These are phyloP conservation scores for Scortum barcoo DNA, from an alignment of 2,113 vertebrate species.

Conservation along the genomic window DNA sequence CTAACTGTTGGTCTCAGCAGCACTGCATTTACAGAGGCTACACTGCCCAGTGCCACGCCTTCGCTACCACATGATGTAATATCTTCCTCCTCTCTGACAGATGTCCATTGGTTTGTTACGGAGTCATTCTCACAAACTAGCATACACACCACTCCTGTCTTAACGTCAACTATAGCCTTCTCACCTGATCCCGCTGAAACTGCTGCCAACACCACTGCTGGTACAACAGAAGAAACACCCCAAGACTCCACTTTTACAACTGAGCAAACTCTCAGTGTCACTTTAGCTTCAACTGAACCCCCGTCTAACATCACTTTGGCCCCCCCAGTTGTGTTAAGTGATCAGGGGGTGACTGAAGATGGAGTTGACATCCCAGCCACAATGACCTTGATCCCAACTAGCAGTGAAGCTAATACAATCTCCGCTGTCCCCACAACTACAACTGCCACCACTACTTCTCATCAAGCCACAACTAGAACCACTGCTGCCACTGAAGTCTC, in stretches of 20 bases:
- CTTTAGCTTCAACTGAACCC: constrained; percentile 41
- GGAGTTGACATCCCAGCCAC: constrained; percentile 64
- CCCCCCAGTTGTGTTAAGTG: constrained; percentile 66
- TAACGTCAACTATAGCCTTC: constrained; percentile 42
- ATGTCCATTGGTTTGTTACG: constrained; percentile 78
- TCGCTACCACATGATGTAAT: constrained; percentile 57
- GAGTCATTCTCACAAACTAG: constrained; percentile 48
- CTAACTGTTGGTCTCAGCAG: constrained; percentile 33
- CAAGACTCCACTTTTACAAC: constrained; percentile 35
- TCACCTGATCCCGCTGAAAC: constrained; percentile 41
- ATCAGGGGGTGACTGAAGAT: constrained; percentile 69
- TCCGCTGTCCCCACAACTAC: constrained; percentile 54
- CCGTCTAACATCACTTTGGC: constrained; percentile 42
- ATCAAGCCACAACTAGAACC: constrained; percentile 45
- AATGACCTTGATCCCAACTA: constrained; percentile 61
- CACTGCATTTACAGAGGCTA: constrained; percentile 56
- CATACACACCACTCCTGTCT: constrained; percentile 43
- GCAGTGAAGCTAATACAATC: constrained; percentile 46
- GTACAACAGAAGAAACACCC: constrained; percentile 41
- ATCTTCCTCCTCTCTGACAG: constrained; percentile 63
- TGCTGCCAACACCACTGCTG: constrained; percentile 24
- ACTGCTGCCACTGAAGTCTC: constrained; percentile 50
- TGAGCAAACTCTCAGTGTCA: constrained; percentile 37
- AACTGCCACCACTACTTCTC: constrained; percentile 56
- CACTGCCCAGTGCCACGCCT: constrained; percentile 50